Base-by-base conservation (phyloP, 92 coral and sea anemone genomes). In the Porites rus region DNA sequence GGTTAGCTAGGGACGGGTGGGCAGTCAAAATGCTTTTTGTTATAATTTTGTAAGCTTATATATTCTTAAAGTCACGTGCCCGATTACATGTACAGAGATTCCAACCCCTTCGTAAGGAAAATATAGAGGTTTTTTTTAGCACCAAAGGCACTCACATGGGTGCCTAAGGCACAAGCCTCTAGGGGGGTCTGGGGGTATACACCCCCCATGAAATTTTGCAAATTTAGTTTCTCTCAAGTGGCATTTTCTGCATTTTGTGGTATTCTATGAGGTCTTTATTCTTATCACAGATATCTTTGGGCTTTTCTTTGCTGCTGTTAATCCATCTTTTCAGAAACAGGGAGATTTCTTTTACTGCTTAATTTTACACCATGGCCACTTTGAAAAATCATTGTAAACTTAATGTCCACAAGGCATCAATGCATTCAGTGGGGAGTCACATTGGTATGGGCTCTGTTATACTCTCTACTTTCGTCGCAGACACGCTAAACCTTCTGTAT, bases 371-470 rank as follows among this genome's bases (percentile, higher is more conserved):
- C 18, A 68, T 22, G 72, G 51, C 72, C 46, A 38, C 46, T 38
- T 3, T 38, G 46, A 38, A 38, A 38, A 38, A 38, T 38, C 46
- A 4, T 38, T 68, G 72, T n/a, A 68, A 68, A 68, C 50, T 25
- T 68, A 68, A 59, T 59, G 63, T 59, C 72, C 72, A 20, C 72
- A 25, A 68, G 51, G 51, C 51, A 68, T 68, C 3, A 68, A 68
- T 68, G 22, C 72, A 25, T n/a, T 7, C 17, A 20, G 72, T 22
- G 72, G 72, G 72, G 72, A n/a, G 72, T 51, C 31, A 68, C 72
- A 68, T 51, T 68, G 72, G 50, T 68, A 22, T 68, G 72, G 72
- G 72, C 72, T 24, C 72, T 68, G 72, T 24, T 68, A 21, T 68
- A 25, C 14, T 68, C 72, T 68, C 72, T 68, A 68, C 72, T 21